phyloP scores from a whole-genome alignment of 2,113 vertebrate species.

The Tretioscincus oriximinensis region DNA sequence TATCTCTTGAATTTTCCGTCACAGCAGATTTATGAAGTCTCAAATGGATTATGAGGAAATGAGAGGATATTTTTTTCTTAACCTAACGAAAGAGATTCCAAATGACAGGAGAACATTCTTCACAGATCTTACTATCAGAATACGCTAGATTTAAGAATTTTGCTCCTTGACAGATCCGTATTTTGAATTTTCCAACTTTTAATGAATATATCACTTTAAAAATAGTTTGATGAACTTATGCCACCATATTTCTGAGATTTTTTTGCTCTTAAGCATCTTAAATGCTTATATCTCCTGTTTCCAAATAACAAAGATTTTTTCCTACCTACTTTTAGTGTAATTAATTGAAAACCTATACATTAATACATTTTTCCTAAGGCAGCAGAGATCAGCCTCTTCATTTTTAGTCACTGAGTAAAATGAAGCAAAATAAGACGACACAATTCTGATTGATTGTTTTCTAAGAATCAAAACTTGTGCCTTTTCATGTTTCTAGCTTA shows the following conservation, averaged over 20 bases:
- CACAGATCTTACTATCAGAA: constrained; percentile 53
- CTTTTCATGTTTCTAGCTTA: too few relatives aligned
- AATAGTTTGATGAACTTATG: constrained; percentile 3
- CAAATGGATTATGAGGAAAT: constrained; percentile 53
- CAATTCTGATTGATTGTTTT: too few relatives aligned
- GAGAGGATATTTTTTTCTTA: constrained; percentile 64
- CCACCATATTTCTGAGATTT: neutral
- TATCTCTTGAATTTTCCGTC: constrained; percentile 65
- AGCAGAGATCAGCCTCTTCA: too few relatives aligned
- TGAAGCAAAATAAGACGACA: too few relatives aligned
- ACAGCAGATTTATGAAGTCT: constrained; percentile 65
- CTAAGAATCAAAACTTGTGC: too few relatives aligned
- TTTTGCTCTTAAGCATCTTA: neutral
- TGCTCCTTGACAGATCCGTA: constrained; percentile 48
- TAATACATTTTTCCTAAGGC: too few relatives aligned
- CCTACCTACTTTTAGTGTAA: neutral
- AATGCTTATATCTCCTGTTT: neutral
- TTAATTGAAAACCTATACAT: too few relatives aligned
- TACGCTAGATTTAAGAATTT: constrained; percentile 44
- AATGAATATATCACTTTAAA: constrained; percentile 42
- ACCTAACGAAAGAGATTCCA: constrained; percentile 66
- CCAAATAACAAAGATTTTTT: neutral
- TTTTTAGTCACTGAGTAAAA: too few relatives aligned
- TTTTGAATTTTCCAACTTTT: constrained; percentile 49
- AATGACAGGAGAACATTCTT: constrained; percentile 62